Base-by-base conservation (phyloP, 2,888 invertebrate genomes). In the Hemaris fuciformis region DNA sequence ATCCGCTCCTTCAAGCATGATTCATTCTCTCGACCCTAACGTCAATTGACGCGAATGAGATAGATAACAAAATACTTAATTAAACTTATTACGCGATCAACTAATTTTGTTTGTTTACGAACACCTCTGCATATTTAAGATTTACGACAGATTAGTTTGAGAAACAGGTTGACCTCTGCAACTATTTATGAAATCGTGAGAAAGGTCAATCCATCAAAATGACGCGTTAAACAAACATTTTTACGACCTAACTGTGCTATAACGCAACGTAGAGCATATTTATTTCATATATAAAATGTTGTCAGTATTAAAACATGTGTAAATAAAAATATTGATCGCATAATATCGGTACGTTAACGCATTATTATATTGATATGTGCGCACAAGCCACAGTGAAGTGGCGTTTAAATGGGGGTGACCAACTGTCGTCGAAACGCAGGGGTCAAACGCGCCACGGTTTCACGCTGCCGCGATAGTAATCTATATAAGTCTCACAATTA, bases 301-400 rank as follows among this genome's bases (percentile, higher is more conserved):
- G 15, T 38, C 38, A 20, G 13, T 48, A 18, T 57, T 18, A 43
- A 27, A 59, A 53, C 23, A 59, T 60, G 65, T 62, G 66, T 66
- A 64, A 67, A 69, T 69, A 63, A 65, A 61, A 65, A 65, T 73
- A 81, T 79, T 73, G 76, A 83, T 84, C 72, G 66, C 77, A 80
- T 77, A 84, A 80, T 77, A 83, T 84, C 75, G 80, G 81, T 81
- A 84, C 77, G 79, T 82, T 85, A 84, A 87, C 82, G 77, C 80
- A 83, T 83, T 82, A 53, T 53, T 53, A 53, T 81, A 79, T 73
- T 78, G 84, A 84, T 84, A 84, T 88, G 87, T 84, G 88, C 87
- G 83, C 88, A 85, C 90, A 89, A 88, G 89, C 90, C 90, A 89
- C 89, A 90, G 85, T 89, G 87, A 91, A 91, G 89, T 91, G 88